These are phyloP conservation scores for Megalopta genalis DNA, from an alignment of 1,140 invertebrate species.

Conservation along the genomic window DNA sequence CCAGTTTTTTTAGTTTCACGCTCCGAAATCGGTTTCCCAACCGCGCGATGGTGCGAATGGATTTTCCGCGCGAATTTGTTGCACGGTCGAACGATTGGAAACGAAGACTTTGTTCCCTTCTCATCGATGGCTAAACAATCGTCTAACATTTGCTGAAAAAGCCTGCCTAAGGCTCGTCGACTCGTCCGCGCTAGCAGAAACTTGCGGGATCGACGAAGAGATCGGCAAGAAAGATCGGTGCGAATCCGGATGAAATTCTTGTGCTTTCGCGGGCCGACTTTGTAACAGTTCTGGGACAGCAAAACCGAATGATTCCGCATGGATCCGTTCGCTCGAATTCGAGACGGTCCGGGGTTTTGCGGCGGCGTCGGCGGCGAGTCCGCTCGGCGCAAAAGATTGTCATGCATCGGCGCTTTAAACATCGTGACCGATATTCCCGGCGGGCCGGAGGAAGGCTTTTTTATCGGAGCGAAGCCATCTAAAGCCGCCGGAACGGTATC, in stretches of 20 bases:
- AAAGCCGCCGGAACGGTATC: conserved; percentile 7
- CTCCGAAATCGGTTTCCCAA: too few species aligned
- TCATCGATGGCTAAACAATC: not conserved
- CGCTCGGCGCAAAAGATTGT: not conserved
- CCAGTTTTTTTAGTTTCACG: too few species aligned
- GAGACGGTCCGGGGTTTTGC: not conserved
- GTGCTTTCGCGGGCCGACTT: too few species aligned
- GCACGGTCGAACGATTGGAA: not conserved
- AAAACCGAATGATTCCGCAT: too few species aligned
- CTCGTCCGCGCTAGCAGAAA: not conserved
- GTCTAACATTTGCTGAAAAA: not conserved
- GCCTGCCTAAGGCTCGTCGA: too few species aligned
- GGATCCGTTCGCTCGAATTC: not conserved
- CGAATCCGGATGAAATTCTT: too few species aligned
- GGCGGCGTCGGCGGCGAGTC: not conserved
- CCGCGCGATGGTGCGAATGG: too few species aligned
- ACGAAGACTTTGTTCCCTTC: conserved; percentile 11
- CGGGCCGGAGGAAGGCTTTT: conserved; percentile 13
- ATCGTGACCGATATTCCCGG: conserved; percentile 27
- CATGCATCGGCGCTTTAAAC: conserved; percentile 25
- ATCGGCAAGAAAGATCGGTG: too few species aligned
- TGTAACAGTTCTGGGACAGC: not conserved
- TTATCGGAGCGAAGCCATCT: not conserved
- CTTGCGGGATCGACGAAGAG: too few species aligned
- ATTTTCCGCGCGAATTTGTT: not conserved